phyloP scores from a whole-genome alignment of 2,797 vertebrate genomes.

The Cryptoprocta ferox region DNA sequence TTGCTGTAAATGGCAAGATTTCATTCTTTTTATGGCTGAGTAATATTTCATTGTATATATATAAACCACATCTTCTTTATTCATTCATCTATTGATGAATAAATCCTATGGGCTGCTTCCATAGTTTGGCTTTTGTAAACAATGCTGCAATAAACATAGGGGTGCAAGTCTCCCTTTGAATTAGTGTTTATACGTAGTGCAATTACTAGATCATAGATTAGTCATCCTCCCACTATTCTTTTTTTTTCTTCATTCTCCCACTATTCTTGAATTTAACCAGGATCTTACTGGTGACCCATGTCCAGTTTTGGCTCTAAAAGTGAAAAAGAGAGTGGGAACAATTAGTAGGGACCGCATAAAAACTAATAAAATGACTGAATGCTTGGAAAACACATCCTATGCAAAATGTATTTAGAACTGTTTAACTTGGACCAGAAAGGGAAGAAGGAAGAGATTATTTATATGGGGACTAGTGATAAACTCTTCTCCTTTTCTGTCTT shows the following conservation, averaged over 20 bases:
- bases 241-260: not conserved
- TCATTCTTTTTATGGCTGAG: not conserved
- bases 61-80: not conserved
- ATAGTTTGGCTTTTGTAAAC: not conserved
- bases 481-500: not conserved
- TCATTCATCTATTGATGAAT: not conserved
- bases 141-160: not conserved
- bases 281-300: constrained; percentile 26
- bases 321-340: not conserved
- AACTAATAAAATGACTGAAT: not conserved
- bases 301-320: constrained; percentile 43
- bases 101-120: not conserved
- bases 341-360: not conserved
- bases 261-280: constrained; percentile 26
- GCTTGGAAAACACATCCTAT: not conserved
- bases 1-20: not conserved
- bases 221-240: not conserved
- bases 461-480: not conserved
- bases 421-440: not conserved
- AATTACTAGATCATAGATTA: not conserved
- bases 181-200: not conserved
- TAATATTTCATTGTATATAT: not conserved
- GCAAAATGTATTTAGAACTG: not conserved
- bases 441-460: constrained; percentile 13
- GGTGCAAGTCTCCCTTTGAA: not conserved